A percentile compares a stretch with the other conserved stretches of the same genome.
Conservation (phyloP, 2,888 invertebrate genomes). For the Oxytorus armatus region DNA sequence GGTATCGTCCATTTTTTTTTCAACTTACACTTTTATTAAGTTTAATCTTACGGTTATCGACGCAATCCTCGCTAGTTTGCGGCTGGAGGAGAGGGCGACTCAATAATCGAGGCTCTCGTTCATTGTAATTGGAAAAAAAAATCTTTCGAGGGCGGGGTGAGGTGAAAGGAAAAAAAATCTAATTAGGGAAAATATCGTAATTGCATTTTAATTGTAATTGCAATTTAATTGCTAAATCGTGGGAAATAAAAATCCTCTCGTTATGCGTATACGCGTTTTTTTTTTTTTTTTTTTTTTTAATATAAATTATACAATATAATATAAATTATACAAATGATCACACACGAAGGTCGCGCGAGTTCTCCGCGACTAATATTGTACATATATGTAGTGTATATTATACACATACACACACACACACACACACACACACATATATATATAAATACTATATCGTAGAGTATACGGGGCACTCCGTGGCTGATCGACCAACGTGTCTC, state of each 20-base stretch:
- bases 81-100: not conserved
- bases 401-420: conserved; percentile 32
- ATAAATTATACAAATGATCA: conserved; percentile 67
- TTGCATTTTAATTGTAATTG: conserved; percentile 28
- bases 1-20: conserved; percentile 31
- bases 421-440: conserved; percentile 21
- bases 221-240: conserved; percentile 51
- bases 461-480: too few species aligned
- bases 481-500: too few species aligned
- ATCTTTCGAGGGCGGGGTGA: not conserved
- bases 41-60: conserved; percentile 36
- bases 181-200: conserved; percentile 7
- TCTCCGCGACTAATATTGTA: conserved; percentile 57
- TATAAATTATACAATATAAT: conserved; percentile 36
- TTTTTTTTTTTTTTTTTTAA: conserved; percentile 21
- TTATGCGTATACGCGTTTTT: conserved; percentile 55
- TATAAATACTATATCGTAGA: conserved; percentile 1
- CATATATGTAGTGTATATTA: conserved; percentile 41
- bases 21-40: conserved; percentile 14
- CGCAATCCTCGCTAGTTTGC: conserved; percentile 5
- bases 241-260: conserved; percentile 51
- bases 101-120: conserved; percentile 1
- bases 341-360: conserved; percentile 60
- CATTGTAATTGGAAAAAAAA: conserved; percentile 4
- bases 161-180: too few species aligned